phyloP scores from a whole-genome alignment of 2,797 vertebrate genomes.

The Crenuchus spilurus region DNA sequence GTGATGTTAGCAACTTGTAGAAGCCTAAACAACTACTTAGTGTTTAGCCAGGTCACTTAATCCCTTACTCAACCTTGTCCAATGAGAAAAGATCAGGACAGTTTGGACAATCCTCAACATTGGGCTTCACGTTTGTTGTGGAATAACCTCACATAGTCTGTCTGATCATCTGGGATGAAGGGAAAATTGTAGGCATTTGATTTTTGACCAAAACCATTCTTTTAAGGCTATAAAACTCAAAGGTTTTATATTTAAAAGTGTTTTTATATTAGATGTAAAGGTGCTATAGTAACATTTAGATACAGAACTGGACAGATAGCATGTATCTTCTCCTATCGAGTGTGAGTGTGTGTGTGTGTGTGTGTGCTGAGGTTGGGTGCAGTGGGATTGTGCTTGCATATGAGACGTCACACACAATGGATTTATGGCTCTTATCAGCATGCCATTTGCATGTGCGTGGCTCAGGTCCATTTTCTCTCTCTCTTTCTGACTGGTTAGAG shows the following conservation, averaged over 20 bases:
- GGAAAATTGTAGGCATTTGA: no score
- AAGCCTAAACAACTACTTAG: no score
- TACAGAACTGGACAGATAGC: background rate
- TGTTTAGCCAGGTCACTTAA: no score
- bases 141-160: no score
- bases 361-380: conserved; percentile 12
- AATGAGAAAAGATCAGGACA: no score
- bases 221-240: no score
- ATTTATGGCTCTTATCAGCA: conserved; percentile 63
- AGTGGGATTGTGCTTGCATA: background rate
- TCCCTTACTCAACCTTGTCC: no score
- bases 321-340: background rate
- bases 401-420: conserved; percentile 44
- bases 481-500: conserved; percentile 16
- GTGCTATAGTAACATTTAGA: background rate
- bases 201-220: no score
- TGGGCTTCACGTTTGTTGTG: no score
- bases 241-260: background rate
- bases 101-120: no score
- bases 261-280: background rate
- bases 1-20: no score
- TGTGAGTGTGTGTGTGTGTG: conserved; percentile 16
- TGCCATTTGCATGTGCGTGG: conserved; percentile 59
- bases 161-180: no score
- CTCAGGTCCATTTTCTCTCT: conserved; percentile 33